Base-by-base conservation (phyloP, 2,888 invertebrate genomes). In the Oligia latruncula region DNA sequence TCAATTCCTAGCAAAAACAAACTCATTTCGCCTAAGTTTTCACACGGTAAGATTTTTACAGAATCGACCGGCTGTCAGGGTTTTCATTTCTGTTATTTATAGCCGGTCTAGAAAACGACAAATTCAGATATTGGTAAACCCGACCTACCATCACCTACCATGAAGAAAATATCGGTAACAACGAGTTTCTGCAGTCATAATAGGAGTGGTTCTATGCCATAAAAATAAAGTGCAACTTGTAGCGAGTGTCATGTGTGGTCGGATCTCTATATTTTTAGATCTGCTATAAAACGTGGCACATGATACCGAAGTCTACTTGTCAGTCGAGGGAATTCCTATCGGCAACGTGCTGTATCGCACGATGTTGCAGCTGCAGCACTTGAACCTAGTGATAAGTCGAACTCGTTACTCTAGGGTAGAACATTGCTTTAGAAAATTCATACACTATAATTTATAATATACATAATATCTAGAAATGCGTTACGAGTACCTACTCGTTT, bases 181-280 rank as follows among this genome's bases (percentile, higher is more conserved):
- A n/a, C 15, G 11, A 49, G n/a, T 76, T 35, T 20, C n/a, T 60
- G 62, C 29, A 17, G 20, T 73, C 49, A 60, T 60, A 46, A n/a
- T 20, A n/a, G 60, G 60, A 67, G 23, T 67, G 29, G 5, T n/a
- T 13, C 20, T 15, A 15, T 58, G 40, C n/a, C 23, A 60, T 52
- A 52, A 71, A 78, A 82, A 43, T 46, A 64, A 52, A 84, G 20
- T 60, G n/a, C 58, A 52, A 13, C 62, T 43, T 72, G 43, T 58
- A 67, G 9, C 46, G 43, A n/a, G 40, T 79, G 60, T 9, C 72
- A 52, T 72, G 79, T 72, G 49, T 49, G 62, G 40, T 64, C 62
- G 40, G 46, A 66, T 80, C 55, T 62, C 2, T 43, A 40, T 84
- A 84, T 74, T 80, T 73, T 85, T 80, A 80, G 60, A 65, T 20